Evolutionary conservation across 2,797 vertebrate species (phyloP).

Genomic region (Myiotriccus ornatus): DNA sequence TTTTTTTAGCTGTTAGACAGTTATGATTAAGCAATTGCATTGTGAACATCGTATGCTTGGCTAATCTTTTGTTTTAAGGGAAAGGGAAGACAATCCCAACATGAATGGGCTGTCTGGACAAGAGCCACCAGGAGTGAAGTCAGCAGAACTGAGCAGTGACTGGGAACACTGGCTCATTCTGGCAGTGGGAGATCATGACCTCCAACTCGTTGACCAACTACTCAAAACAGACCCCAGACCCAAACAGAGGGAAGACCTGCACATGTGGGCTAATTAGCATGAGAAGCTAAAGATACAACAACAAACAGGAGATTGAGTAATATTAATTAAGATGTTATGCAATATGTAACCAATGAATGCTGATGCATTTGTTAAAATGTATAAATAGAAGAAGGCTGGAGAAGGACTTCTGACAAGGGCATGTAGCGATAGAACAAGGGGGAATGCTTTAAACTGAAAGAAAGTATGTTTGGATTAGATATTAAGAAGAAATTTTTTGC

Average conservation of each 20-base stretch:
- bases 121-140: neutral
- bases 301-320: neutral
- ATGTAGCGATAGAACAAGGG: neutral
- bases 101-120: neutral
- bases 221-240: neutral
- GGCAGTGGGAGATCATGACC: no score
- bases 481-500: neutral
- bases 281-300: neutral
- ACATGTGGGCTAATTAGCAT: fast-evolving
- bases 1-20: neutral
- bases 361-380: neutral
- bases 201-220: neutral
- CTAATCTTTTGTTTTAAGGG: neutral
- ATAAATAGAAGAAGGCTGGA: neutral
- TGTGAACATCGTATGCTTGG: neutral
- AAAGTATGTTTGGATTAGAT: neutral
- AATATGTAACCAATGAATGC: neutral
- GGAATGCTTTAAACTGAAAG: neutral
- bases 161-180: neutral
- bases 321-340: neutral
- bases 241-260: neutral
- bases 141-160: neutral
- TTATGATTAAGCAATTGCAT: neutral
- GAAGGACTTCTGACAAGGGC: neutral
- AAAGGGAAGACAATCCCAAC: neutral